A percentile compares a stretch with the other conserved stretches of the same genome.
phyloP scores from a whole-genome alignment of 2,888 invertebrate genomes.

The Idaea dimidiata region DNA sequence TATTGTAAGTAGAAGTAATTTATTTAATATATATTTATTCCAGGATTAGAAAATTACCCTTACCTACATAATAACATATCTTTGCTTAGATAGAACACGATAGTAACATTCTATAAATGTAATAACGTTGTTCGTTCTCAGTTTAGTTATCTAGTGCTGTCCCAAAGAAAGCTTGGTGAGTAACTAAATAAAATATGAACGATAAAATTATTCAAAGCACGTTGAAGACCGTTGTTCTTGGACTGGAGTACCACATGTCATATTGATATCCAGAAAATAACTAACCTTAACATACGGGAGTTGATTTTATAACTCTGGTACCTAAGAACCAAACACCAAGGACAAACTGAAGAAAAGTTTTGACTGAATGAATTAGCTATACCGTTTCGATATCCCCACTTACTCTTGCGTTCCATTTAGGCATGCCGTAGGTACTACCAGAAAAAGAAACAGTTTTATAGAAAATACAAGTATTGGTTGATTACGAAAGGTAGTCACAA shows the following conservation, averaged over 20 bases:
- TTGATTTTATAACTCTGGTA: constrained; percentile 12
- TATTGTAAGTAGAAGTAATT: neutral
- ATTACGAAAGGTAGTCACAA: neutral
- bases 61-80: constrained; percentile 1
- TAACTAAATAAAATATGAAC: constrained; percentile 13
- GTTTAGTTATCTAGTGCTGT: neutral
- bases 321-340: constrained; percentile 37
- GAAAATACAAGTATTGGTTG: neutral
- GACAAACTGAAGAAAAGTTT: neutral
- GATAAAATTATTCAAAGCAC: constrained; percentile 55
- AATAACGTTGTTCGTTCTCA: neutral
- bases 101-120: too few species aligned
- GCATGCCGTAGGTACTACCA: neutral
- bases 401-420: neutral
- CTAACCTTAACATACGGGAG: too few species aligned
- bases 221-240: constrained; percentile 57
- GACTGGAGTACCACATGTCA: constrained; percentile 59
- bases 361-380: neutral
- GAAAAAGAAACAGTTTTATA: neutral
- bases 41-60: neutral
- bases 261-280: constrained; percentile 17
- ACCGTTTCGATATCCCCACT: constrained; percentile 9
- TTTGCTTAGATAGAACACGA: too few species aligned
- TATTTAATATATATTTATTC: neutral
- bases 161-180: constrained; percentile 11